phyloP scores from a whole-genome alignment of 2,888 invertebrate genomes.

The Melipona bicolor region DNA sequence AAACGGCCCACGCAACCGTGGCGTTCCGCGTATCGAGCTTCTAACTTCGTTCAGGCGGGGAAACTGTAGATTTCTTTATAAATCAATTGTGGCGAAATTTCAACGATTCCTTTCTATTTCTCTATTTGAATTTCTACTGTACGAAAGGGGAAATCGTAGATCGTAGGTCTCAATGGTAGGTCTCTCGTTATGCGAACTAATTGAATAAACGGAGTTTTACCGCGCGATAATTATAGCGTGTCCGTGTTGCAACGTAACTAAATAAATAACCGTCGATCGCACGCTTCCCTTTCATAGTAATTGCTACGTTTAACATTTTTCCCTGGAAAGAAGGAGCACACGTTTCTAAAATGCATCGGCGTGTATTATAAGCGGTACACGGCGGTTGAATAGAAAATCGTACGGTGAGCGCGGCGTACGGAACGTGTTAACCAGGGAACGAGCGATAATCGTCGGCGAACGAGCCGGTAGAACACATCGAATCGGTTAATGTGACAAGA shows the following conservation, averaged over 20 bases:
- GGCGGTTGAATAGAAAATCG: slow-evolving; percentile 31
- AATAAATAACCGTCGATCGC: too few species aligned
- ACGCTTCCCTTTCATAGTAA: background rate
- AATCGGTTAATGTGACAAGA: slow-evolving; percentile 54
- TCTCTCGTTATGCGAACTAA: too few species aligned
- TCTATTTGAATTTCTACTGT: too few species aligned
- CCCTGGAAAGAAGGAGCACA: background rate
- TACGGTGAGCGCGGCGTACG: background rate
- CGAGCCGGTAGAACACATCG: slow-evolving; percentile 24
- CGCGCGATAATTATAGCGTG: too few species aligned
- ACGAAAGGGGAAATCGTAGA: too few species aligned
- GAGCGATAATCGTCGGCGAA: slow-evolving; percentile 43
- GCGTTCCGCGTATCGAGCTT: too few species aligned
- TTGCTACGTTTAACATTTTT: background rate
- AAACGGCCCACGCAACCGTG: slow-evolving; percentile 17
- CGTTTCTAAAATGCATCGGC: background rate
- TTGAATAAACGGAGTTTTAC: too few species aligned
- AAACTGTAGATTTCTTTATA: background rate
- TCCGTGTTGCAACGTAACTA: too few species aligned
- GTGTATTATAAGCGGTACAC: background rate
- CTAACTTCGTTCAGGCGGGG: background rate
- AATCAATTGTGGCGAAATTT: too few species aligned
- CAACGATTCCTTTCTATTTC: too few species aligned
- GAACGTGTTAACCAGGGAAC: slow-evolving; percentile 6
- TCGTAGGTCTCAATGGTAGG: too few species aligned